Evolutionary conservation across 35 echinoderm and acorn worm species (phyloP), one percentile per base, ranked within the genome.

Genomic region (Ptychodera flava): DNA sequence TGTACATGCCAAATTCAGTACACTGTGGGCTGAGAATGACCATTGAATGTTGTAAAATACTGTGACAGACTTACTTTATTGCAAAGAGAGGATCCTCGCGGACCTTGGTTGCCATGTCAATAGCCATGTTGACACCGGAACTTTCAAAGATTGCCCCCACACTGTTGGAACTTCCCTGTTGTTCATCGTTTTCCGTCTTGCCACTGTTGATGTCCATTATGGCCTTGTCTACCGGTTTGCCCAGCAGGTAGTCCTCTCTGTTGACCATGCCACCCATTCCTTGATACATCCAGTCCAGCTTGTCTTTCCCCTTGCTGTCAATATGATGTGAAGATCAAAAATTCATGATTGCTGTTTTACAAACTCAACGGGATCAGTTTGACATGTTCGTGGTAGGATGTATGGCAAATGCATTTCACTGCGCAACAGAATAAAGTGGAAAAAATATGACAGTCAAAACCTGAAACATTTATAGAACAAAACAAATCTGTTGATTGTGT

Each of bases 251-350:
- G 33, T 99, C 96, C 16, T 99, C 96, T 76, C 81, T 53, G 81
- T 99, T 94, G 31, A 94, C 91, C 78, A 80, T 76, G 37, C 87
- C 38, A 6, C 87, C 80, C 32, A 87, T 85, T 33, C 86, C 87
- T 27, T 99, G 92, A 83, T 99, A 99, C 96, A 99, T 99, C 96
- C 96, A 99, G n/a, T 99, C 90, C 30, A 99, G 80, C n/a, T 80
- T 88, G 29, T 31, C 34, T 64, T 64, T 64, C 45, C 22, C 6
- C 22, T 64, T 64, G 22, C 45, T 64, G 45, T 64, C 22, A 22
- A 64, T n/a, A n/a, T n/a, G n/a, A n/a, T n/a, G n/a, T n/a, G n/a
- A n/a, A n/a, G n/a, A n/a, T n/a, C n/a, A n/a, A n/a, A n/a, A n/a
- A n/a, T n/a, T n/a, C n/a, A n/a, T n/a, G n/a, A n/a, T n/a, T n/a